Conservation (phyloP, 1,140 invertebrate species). For the Drusus annulatus region DNA sequence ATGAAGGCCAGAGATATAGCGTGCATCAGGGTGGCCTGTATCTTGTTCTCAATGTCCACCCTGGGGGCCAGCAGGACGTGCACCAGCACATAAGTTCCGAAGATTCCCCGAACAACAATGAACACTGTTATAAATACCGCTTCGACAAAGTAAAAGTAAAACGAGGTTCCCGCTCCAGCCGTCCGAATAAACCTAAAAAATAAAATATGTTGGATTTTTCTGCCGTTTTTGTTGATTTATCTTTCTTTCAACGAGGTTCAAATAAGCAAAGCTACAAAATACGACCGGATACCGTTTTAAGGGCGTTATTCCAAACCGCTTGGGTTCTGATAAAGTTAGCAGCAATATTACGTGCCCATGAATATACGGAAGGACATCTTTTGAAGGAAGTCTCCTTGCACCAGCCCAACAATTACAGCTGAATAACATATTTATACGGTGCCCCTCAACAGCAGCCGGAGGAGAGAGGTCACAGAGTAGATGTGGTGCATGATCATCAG, state of each 20-base stretch:
- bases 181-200: conserved; percentile 24
- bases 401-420: too few relatives aligned
- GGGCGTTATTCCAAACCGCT: background rate
- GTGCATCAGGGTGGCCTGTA: conserved; percentile 60
- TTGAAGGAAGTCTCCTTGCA: too few relatives aligned
- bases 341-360: background rate
- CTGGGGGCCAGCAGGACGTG: conserved; percentile 39
- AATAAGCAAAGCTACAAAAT: background rate
- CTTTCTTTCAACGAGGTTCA: background rate
- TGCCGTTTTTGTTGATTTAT: background rate
- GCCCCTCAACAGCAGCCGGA: conserved; percentile 61
- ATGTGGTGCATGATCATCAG: conserved; percentile 68
- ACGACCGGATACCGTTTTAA: background rate
- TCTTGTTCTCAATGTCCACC: conserved; percentile 61
- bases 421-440: too few relatives aligned
- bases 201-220: background rate
- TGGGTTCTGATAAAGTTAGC: background rate
- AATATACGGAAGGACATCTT: background rate
- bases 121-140: conserved; percentile 61
- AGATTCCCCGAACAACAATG: conserved; percentile 60
- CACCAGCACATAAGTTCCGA: conserved; percentile 59
- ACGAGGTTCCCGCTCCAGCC: background rate
- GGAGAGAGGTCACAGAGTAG: conserved; percentile 62
- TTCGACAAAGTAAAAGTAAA: conserved; percentile 58
- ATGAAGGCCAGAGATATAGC: conserved; percentile 63